Conservation (phyloP, 2,797 vertebrate species). For the Streptopelia turtur region DNA sequence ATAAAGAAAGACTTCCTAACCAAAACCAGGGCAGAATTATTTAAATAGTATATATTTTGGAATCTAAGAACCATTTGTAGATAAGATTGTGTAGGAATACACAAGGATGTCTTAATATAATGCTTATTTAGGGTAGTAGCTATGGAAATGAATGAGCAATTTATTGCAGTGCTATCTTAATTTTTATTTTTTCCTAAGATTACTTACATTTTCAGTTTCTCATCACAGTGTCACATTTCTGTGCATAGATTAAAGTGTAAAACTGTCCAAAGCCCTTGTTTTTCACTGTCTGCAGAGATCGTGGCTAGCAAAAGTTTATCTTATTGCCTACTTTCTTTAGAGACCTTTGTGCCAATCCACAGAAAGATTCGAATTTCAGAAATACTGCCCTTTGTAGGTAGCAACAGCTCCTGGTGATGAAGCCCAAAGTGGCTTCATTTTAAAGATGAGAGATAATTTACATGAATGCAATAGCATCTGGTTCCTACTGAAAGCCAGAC, state of each 20-base stretch:
- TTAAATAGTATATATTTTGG: not conserved
- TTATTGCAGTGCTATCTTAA: not conserved
- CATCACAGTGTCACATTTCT: not conserved
- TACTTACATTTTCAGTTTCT: not conserved
- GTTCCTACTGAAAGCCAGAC: not conserved
- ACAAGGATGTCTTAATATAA: not conserved
- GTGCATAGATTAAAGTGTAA: not conserved
- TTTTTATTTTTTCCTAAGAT: not conserved
- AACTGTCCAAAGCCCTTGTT: not conserved
- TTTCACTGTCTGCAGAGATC: not conserved
- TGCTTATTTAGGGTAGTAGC: not conserved
- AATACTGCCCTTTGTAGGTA: not conserved
- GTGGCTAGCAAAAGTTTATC: not conserved
- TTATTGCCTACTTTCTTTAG: not conserved
- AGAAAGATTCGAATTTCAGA: not conserved
- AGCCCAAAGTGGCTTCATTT: not conserved
- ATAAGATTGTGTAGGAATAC: not conserved
- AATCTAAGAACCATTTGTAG: not conserved
- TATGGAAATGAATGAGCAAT: not conserved
- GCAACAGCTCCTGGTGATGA: not conserved
- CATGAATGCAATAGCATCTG: not conserved
- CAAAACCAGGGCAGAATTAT: not conserved
- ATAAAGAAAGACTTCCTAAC: not conserved
- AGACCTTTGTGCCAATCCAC: not conserved
- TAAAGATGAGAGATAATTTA: not conserved